Base-by-base conservation (phyloP, 2,113 vertebrate species). In the Pygathrix nemaeus region DNA sequence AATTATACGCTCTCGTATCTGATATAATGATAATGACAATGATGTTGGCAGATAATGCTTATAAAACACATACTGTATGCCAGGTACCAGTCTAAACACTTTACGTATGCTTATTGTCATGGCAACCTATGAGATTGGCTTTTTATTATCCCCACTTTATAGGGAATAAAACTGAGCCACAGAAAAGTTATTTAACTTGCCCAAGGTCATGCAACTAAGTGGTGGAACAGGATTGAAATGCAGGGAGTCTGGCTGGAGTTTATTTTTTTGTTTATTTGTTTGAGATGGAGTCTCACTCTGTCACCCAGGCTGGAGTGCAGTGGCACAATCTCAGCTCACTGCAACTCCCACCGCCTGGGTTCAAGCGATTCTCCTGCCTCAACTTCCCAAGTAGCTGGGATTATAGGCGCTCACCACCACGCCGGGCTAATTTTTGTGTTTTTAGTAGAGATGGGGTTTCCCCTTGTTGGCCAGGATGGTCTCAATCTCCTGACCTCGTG, bases 131-230 rank as follows among this genome's bases (percentile, higher is more conserved):
- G 59, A 96, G 85, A 61, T 78, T 64, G 38, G 9, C 72, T 88
- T 96, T 79, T 91, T 95, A 83, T 89, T 82, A 82, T 48, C n/a
- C 48, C 23, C 30, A 75, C 66, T 81, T 97, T 85, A 84, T 43
- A 95, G 82, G 43, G 89, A 83, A 55, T 92, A 81, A 93, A 94
- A 85, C 52, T 40, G 73, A 95, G 76, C 38, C 83, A 76, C 59
- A 73, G 92, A 87, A 68, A 96, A 96, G 96, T 64, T 76, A 81
- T 23, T 64, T 84, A 48, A 95, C 59, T 94, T 95, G 70, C 64
- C 72, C 43, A 94, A 88, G 50, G 35, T 86, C 76, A 86, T 50
- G 27, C 7, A 94, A 57, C 43, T 68, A 73, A 91, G 88, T 55
- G 40, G 38, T 82, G 6, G 73, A 61, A 88, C 27, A 92, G 75